Conservation (phyloP, 92 coral and sea anemone genomes). For the Anthopleura xanthogrammica region DNA sequence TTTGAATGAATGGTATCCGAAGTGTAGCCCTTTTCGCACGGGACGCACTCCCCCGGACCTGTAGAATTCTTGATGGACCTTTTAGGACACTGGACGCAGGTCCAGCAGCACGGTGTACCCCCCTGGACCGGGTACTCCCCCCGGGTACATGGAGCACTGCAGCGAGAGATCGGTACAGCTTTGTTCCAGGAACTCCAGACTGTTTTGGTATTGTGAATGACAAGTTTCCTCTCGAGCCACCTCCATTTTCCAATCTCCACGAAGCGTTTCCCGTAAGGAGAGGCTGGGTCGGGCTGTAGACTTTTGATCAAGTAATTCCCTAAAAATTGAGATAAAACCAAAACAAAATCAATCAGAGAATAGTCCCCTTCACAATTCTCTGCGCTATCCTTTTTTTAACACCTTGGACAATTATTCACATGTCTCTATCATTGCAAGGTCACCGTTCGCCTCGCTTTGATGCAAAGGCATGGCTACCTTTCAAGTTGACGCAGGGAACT, state of each 20-base stretch:
- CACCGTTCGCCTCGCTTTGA: too few species aligned
- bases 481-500: too few species aligned
- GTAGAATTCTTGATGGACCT: conserved; percentile 66
- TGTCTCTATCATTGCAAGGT: too few species aligned
- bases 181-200: conserved; percentile 80
- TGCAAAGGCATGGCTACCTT: too few species aligned
- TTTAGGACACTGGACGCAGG: conserved; percentile 76
- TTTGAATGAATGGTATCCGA: conserved; percentile 58
- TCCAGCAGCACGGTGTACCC: conserved; percentile 82
- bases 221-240: conserved; percentile 64
- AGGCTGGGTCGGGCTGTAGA: conserved; percentile 66
- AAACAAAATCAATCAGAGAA: background rate
- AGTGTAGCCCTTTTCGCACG: conserved; percentile 64
- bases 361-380: background rate
- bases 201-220: conserved; percentile 45
- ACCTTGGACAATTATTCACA: too few species aligned
- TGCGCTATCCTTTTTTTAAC: too few species aligned
- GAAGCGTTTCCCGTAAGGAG: conserved; percentile 64
- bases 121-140: conserved; percentile 88
- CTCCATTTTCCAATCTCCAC: conserved; percentile 80
- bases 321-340: conserved; percentile 8
- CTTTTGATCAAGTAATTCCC: conserved; percentile 89
- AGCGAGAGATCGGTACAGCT: conserved; percentile 66
- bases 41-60: conserved; percentile 58
- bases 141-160: conserved; percentile 73